Evolutionary conservation across 2,113 vertebrate species (phyloP).

Genomic region (Apeltes quadracus): DNA sequence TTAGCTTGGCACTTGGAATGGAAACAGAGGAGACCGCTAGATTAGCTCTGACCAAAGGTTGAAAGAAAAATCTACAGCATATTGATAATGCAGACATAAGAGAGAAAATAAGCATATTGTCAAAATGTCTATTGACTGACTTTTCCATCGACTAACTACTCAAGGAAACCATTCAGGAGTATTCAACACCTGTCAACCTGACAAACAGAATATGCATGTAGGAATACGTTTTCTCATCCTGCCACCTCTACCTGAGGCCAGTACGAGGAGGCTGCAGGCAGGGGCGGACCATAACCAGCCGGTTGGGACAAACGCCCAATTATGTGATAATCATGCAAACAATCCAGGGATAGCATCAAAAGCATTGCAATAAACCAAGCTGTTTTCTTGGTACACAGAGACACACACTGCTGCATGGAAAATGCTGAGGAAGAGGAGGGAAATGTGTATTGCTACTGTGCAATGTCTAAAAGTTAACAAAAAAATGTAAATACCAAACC

Average conservation of each 20-base stretch:
- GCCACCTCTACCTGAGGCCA: constrained; percentile 33
- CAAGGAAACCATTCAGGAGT: constrained; percentile 20
- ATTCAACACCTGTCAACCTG: constrained; percentile 51
- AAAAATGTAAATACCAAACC: constrained; percentile 7
- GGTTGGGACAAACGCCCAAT: constrained; percentile 16
- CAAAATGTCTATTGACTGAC: no score
- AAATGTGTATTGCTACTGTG: neutral
- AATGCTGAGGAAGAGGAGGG: neutral
- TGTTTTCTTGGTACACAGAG: constrained; percentile 20
- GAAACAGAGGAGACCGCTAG: neutral
- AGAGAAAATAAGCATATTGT: neutral
- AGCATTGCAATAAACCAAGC: no score
- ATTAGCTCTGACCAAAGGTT: neutral
- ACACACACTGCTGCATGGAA: constrained; percentile 19
- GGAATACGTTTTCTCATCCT: neutral
- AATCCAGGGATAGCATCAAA: constrained; percentile 37
- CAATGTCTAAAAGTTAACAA: constrained; percentile 15
- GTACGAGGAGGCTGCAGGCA: constrained; percentile 11
- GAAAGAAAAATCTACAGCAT: neutral
- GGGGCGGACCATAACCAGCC: constrained; percentile 13
- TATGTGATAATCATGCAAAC: constrained; percentile 37
- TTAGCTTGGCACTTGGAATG: constrained; percentile 1
- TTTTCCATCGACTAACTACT: no score
- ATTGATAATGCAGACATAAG: neutral
- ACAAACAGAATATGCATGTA: constrained; percentile 33